Percentiles rank a stretch among this genome's conserved stretches.
Evolutionary conservation across 2,888 invertebrate genomes (phyloP).

Genomic region (Apotomis capreana): DNA sequence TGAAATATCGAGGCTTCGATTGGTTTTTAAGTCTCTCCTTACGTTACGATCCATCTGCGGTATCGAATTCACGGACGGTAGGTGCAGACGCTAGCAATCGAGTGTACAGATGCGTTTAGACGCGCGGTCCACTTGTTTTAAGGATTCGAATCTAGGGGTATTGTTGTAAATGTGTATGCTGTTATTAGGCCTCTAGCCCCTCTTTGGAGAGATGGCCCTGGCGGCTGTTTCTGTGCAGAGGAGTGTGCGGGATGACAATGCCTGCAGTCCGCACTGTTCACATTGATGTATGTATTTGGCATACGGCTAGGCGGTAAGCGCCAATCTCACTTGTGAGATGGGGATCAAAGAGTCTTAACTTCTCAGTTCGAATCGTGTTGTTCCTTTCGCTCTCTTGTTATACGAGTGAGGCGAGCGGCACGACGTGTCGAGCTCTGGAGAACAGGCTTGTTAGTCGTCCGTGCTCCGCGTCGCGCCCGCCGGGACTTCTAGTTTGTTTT

Average conservation of each 20-base stretch:
- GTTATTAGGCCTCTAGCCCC: conserved; percentile 53
- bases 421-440: too few species aligned
- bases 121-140: conserved; percentile 55
- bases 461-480: conserved; percentile 50
- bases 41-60: conserved; percentile 7
- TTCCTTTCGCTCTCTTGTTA: too few species aligned
- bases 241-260: conserved; percentile 16
- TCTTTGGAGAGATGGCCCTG: conserved; percentile 48
- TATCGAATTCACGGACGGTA: neutral
- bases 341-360: conserved; percentile 32
- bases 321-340: conserved; percentile 52
- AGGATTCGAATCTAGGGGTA: conserved; percentile 58
- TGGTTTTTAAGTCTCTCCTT: neutral
- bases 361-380: too few species aligned
- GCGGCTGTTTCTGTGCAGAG: conserved; percentile 16
- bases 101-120: conserved; percentile 43
- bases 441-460: neutral
- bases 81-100: conserved; percentile 41
- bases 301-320: conserved; percentile 42
- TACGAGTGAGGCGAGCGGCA: too few species aligned
- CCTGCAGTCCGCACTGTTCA: conserved; percentile 37
- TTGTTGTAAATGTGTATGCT: conserved; percentile 43
- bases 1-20: conserved; percentile 7
- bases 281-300: conserved; percentile 43
- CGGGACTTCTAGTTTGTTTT: conserved; percentile 77